Evolutionary conservation across 2,113 vertebrate species (phyloP), one percentile per base, ranked within the genome.

Genomic region (Nannospalax galili): DNA sequence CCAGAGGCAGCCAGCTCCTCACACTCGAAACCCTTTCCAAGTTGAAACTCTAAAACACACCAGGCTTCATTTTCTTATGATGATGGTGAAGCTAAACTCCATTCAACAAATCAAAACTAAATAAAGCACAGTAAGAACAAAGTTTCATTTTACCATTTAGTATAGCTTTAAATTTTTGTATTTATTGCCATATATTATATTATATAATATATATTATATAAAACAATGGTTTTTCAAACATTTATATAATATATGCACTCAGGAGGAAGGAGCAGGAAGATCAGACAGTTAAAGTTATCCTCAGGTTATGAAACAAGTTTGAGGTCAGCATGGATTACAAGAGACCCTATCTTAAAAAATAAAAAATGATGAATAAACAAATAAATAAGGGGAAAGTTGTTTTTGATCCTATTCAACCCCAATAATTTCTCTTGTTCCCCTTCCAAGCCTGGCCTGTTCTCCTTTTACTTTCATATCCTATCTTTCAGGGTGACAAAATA

Each of bases 81-180:
- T 74, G 8, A 30, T 64, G 5, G 37, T 93, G 74, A 92, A 93
- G 40, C 58, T 52, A 86, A 22, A 84, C 88, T 75, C 58, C 37
- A 62, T 60, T 9, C 40, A 28, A 84, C 84, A 88, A 72, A 73
- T 93, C 22, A 89, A 84, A 94, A 89, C 35, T 58, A 84, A 87
- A 90, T 58, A 82, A 20, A 75, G 11, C 48, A 40, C 60, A 72
- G 37, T 65, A 81, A 80, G 12, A 91, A 3, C 1, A 88, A 84
- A 4, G 37, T 5, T 67, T n/a, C 24, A 24, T 70, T 70, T 16
- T 52, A 84, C 0, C 2, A 7, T n/a, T 37, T 85, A 28, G 35
- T 70, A 19, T 16, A 70, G 7, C 3, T 48, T 77, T 45, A 5
- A 74, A 26, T 70, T 75, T 48, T n/a, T 48, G 11, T 52, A 52